phyloP scores from a whole-genome alignment of 2,888 invertebrate genomes.

The Lottia gigantea region DNA sequence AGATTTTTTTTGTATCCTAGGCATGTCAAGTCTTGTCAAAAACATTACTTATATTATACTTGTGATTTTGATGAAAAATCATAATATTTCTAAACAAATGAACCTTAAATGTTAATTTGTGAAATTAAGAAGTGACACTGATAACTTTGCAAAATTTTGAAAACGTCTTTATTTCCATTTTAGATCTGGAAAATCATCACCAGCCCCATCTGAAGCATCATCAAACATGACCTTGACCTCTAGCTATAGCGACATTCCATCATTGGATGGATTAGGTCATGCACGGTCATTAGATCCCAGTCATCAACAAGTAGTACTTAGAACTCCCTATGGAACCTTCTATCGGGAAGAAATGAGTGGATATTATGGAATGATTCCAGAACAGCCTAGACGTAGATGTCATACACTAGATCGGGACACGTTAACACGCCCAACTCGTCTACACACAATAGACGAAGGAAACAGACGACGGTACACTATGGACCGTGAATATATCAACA shows the following conservation, averaged over 20 bases:
- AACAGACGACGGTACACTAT: conserved; percentile 52
- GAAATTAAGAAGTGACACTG: no score
- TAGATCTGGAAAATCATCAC: conserved; percentile 51
- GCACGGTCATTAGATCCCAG: conserved; percentile 13
- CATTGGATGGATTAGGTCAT: conserved; percentile 37
- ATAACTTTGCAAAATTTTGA: no score
- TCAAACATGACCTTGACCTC: conserved; percentile 42
- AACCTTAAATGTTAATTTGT: no score
- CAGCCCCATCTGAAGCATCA: conserved; percentile 45
- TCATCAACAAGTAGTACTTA: conserved; percentile 53
- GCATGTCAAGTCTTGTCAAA: no score
- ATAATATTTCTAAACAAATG: no score
- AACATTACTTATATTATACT: no score
- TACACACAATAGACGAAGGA: conserved; percentile 59
- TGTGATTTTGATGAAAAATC: no score
- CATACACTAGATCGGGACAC: conserved; percentile 59
- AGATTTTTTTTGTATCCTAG: no score
- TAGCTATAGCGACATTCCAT: conserved; percentile 37
- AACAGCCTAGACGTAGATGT: conserved; percentile 54
- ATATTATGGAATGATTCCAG: conserved; percentile 51
- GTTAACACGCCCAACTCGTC: conserved; percentile 45
- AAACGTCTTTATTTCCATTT: conserved; percentile 9
- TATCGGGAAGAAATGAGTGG: conserved; percentile 54
- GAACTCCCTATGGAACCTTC: conserved; percentile 60
- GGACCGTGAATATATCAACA: conserved; percentile 57